Percentiles rank a stretch among this genome's conserved stretches.
Conservation (phyloP, 2,888 invertebrate genomes). For the Oxytorus armatus region DNA sequence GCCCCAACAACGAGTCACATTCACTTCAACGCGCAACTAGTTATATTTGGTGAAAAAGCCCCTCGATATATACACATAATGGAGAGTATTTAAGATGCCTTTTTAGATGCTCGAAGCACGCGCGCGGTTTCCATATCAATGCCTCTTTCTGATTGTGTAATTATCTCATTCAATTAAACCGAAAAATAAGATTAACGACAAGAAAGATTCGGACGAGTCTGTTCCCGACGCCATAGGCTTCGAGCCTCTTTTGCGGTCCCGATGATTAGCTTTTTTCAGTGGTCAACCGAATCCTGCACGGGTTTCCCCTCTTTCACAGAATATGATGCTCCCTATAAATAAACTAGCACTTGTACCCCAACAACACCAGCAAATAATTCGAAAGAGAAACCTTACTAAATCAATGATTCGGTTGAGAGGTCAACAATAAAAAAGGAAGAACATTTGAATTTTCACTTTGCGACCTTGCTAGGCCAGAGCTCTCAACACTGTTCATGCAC, state of each 20-base stretch:
- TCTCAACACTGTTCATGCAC: constrained; percentile 51
- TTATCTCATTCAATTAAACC: constrained; percentile 77
- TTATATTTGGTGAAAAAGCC: too few species aligned
- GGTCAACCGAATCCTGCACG: constrained; percentile 66
- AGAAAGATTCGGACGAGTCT: constrained; percentile 52
- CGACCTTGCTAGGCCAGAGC: constrained; percentile 42
- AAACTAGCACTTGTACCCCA: background rate
- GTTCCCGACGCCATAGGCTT: constrained; percentile 61
- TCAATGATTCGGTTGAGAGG: constrained; percentile 24
- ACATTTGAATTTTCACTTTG: constrained; percentile 63
- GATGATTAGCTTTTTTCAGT: constrained; percentile 73
- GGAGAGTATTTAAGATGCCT: constrained; percentile 49
- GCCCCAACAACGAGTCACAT: too few species aligned
- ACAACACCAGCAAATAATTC: background rate
- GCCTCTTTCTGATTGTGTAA: constrained; percentile 76
- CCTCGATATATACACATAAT: background rate
- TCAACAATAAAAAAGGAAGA: constrained; percentile 19
- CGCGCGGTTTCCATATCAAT: constrained; percentile 69
- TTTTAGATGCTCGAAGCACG: constrained; percentile 64
- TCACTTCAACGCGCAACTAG: too few species aligned
- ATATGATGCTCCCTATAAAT: constrained; percentile 36
- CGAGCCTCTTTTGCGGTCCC: constrained; percentile 57
- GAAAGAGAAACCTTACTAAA: constrained; percentile 21
- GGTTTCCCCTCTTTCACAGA: constrained; percentile 50
- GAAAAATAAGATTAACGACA: constrained; percentile 56